A percentile compares a stretch with the other conserved stretches of the same genome.
Evolutionary conservation across 2,113 vertebrate species (phyloP).

Genomic region (Macquaria ambigua): DNA sequence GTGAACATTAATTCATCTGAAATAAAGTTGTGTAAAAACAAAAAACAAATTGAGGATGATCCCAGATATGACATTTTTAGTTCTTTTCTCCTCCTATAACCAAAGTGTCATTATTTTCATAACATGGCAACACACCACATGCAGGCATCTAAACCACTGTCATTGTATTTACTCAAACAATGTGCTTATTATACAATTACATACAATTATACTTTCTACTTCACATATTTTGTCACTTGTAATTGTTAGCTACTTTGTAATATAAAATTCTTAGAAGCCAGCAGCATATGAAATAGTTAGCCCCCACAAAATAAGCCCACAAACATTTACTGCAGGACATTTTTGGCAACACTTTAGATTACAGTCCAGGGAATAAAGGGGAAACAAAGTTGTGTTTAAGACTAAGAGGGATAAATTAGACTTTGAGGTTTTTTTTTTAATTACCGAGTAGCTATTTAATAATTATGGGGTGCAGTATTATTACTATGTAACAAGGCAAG

Average conservation of each 20-base stretch:
- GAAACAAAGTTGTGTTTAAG: background rate
- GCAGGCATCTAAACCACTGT: background rate
- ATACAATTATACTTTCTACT: background rate
- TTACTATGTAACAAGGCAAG: background rate
- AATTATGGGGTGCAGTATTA: background rate
- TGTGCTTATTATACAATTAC: background rate
- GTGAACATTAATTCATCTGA: constrained; percentile 90
- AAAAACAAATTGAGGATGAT: background rate
- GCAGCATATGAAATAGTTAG: background rate
- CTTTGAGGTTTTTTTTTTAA: background rate
- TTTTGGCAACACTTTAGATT: too few species aligned
- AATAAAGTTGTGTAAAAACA: constrained; percentile 89
- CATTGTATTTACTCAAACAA: background rate
- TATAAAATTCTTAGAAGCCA: background rate
- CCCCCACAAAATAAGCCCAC: background rate
- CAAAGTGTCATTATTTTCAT: constrained; percentile 1
- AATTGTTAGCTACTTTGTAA: background rate
- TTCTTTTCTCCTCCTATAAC: background rate
- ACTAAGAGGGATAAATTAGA: background rate
- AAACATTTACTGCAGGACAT: background rate
- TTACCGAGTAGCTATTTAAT: background rate
- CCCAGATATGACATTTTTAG: background rate
- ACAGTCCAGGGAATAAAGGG: background rate
- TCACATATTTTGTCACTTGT: background rate
- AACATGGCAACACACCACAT: background rate